Evolutionary conservation across 1,140 invertebrate genomes (phyloP), one percentile per base, ranked within the genome.

Genomic region (Hydropsyche tenuis): DNA sequence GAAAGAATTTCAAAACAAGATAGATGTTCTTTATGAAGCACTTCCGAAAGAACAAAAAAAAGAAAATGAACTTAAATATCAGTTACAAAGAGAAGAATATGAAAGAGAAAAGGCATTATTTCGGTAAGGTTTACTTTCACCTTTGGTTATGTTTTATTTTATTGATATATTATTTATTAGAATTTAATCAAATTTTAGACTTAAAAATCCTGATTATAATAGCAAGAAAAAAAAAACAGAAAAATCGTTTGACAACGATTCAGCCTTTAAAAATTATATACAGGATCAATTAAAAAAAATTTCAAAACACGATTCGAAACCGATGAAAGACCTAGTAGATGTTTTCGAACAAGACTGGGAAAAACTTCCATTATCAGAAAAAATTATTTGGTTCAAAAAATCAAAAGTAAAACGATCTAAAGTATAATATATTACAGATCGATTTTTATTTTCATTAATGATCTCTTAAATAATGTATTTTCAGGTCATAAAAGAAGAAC

Each of bases 41-140:
- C 73, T 87, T 23, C 77, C 84, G 27, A 80, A 83, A 53, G 83
- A 85, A 69, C 83, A 86, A 75, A 85, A 83, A 75, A 73, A 78
- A 63, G 82, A 83, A 72, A 85, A 85, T 76, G 76, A 78, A 14
- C 78, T 83, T 78, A 77, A 78, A 42, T 81, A 82, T 42, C 78
- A 78, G 14, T 73, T 80, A 73, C 73, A 79, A 53, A 79, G 79
- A 71, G 78, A 80, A 51, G 78, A 82, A 72, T 85, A 85, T 76
- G 78, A 81, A 48, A 75, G 78, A 65, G 81, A 85, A 77, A 30
- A 84, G 65, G 76, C 81, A 62, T 72, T 81, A 56, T 85, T 85
- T 78, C 80, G 82, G 83, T 84, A 81, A 80, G 81, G 27, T 64
- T 1, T 46, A 25, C 4, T 11, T 16, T 1, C 9, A 5, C 5